These are phyloP conservation scores for Clytia hemisphaerica DNA, from an alignment of 30 jellyfish, hydroid and myxozoan genomes.

Conservation along the genomic window DNA sequence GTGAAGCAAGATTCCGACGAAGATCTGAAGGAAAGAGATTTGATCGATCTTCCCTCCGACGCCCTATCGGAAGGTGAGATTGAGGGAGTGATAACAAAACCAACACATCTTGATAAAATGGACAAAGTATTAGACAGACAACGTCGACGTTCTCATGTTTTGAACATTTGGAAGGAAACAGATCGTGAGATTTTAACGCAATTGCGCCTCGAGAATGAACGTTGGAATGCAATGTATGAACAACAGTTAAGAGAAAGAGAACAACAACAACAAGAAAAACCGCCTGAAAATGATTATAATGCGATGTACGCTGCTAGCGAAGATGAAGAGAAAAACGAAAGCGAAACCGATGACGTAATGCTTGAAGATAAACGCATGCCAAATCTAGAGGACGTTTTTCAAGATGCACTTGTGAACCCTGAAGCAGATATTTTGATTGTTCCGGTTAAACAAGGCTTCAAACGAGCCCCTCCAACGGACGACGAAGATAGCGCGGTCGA, in stretches of 20 bases:
- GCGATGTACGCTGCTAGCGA: too few relatives aligned
- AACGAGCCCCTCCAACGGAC: too few relatives aligned
- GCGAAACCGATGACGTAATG: neutral
- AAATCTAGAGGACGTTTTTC: too few relatives aligned
- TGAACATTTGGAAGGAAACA: neutral
- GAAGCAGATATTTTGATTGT: too few relatives aligned
- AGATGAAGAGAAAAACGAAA: constrained; percentile 3
- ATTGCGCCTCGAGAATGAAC: neutral
- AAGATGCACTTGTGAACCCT: too few relatives aligned
- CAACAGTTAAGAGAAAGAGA: neutral
- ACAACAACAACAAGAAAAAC: neutral
- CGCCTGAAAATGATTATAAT: neutral
- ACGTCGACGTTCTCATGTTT: neutral
- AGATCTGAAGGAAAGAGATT: neutral
- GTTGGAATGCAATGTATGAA: neutral
- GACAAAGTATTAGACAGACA: neutral
- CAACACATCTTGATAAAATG: neutral
- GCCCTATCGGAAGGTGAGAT: neutral
- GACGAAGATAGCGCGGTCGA: too few relatives aligned
- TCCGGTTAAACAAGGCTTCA: too few relatives aligned
- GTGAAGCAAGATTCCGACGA: neutral
- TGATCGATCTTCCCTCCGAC: neutral
- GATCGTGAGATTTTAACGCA: neutral
- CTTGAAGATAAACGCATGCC: too few relatives aligned
- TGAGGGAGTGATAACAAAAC: neutral